phyloP scores from a whole-genome alignment of 2,113 vertebrate genomes.

The Donacobius atricapilla region DNA sequence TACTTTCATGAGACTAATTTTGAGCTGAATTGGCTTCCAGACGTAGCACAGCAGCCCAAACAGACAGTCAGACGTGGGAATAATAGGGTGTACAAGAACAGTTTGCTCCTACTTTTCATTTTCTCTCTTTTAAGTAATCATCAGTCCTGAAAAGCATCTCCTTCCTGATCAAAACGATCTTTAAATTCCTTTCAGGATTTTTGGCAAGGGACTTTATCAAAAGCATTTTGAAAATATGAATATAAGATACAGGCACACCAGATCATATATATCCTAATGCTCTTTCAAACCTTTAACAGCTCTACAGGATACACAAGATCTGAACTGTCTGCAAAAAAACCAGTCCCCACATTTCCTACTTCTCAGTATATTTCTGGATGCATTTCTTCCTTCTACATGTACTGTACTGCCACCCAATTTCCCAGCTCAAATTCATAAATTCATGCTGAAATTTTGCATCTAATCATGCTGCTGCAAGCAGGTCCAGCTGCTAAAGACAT shows the following conservation, averaged over 20 bases:
- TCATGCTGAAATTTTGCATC: background rate
- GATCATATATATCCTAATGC: background rate
- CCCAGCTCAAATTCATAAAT: background rate
- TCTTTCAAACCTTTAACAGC: background rate
- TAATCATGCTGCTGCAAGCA: background rate
- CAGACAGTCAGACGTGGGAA: background rate
- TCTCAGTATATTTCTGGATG: background rate
- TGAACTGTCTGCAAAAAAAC: background rate
- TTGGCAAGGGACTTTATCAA: background rate
- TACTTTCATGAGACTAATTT: background rate
- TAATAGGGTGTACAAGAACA: background rate
- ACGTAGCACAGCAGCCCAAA: background rate
- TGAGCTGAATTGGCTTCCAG: background rate
- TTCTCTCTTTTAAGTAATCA: background rate
- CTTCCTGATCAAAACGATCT: background rate
- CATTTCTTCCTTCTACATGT: background rate
- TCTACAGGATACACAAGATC: background rate
- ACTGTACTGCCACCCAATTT: background rate
- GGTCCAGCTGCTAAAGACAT: background rate
- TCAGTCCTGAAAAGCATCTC: background rate
- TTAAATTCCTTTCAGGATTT: background rate
- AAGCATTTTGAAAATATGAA: background rate
- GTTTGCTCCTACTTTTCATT: background rate
- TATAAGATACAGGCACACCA: background rate
- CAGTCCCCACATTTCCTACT: background rate